These are phyloP conservation scores for Ophioninae sp. DNA, from an alignment of 2,888 invertebrate genomes.

Conservation along the genomic window DNA sequence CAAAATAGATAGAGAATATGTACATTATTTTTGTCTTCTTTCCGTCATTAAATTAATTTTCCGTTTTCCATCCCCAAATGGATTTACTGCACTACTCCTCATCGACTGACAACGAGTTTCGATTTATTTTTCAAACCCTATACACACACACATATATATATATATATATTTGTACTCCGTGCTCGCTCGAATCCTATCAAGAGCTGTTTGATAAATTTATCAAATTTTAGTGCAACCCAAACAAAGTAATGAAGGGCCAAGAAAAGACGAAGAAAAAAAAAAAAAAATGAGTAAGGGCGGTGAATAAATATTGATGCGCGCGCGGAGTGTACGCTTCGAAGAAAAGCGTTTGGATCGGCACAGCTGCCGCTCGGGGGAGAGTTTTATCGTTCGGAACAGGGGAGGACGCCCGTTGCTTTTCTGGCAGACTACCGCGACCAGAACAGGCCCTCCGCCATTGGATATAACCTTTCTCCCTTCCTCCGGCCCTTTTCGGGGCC, in stretches of 20 bases:
- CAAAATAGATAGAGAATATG: no score
- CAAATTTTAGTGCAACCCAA: neutral
- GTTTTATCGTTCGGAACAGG: constrained; percentile 70
- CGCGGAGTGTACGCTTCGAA: constrained; percentile 37
- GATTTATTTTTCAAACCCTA: no score
- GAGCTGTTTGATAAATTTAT: no score
- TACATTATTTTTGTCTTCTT: no score
- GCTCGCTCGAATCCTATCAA: no score
- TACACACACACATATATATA: no score
- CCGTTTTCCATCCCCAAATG: no score
- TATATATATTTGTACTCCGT: no score
- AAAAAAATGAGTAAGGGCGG: constrained; percentile 43
- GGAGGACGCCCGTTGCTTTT: constrained; percentile 65
- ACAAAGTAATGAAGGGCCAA: constrained; percentile 10
- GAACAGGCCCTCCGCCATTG: constrained; percentile 11
- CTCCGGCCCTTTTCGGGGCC: neutral
- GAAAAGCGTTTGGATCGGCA: constrained; percentile 51
- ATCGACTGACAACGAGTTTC: no score
- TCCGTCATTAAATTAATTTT: no score
- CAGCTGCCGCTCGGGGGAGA: constrained; percentile 67
- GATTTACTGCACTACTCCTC: no score
- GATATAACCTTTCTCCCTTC: constrained; percentile 18
- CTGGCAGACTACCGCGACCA: constrained; percentile 45
- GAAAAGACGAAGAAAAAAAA: constrained; percentile 52
- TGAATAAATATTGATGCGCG: no score